Evolutionary conservation across 2,888 invertebrate genomes (phyloP).

Genomic region (Epinotia demarniana): DNA sequence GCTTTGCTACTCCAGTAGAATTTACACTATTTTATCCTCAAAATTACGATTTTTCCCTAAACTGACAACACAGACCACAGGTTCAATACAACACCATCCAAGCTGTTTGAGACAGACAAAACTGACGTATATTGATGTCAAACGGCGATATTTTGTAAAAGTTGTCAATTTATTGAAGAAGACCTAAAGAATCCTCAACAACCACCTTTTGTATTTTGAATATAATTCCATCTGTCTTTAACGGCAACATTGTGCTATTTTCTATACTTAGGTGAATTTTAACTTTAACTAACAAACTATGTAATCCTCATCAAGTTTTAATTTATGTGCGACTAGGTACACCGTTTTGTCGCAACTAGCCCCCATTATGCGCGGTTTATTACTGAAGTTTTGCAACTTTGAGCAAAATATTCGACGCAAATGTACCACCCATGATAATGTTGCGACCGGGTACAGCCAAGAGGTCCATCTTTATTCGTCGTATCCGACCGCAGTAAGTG

Average conservation of each 20-base stretch:
- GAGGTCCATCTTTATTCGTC: background rate
- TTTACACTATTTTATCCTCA: too few relatives aligned
- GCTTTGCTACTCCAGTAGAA: too few relatives aligned
- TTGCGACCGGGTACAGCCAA: constrained; percentile 16
- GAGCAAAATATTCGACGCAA: constrained; percentile 42
- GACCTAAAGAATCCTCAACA: too few relatives aligned
- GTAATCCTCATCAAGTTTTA: constrained; percentile 41
- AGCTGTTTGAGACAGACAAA: too few relatives aligned
- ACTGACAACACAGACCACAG: too few relatives aligned
- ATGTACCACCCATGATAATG: constrained; percentile 44
- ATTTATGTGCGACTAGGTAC: constrained; percentile 34
- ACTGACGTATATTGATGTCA: too few relatives aligned
- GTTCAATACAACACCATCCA: too few relatives aligned
- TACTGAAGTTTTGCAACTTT: constrained; percentile 46
- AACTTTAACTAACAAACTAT: constrained; percentile 7
- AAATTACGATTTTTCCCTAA: too few relatives aligned
- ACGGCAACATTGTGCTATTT: background rate
- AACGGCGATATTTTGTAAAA: too few relatives aligned
- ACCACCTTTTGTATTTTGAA: background rate
- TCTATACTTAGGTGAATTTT: background rate
- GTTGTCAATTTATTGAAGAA: too few relatives aligned
- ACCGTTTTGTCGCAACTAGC: constrained; percentile 42
- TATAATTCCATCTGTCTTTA: background rate
- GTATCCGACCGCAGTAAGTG: background rate
- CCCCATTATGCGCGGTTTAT: constrained; percentile 50